Base-by-base conservation (phyloP, 2,888 invertebrate species). In the Eupsilia transversa region DNA sequence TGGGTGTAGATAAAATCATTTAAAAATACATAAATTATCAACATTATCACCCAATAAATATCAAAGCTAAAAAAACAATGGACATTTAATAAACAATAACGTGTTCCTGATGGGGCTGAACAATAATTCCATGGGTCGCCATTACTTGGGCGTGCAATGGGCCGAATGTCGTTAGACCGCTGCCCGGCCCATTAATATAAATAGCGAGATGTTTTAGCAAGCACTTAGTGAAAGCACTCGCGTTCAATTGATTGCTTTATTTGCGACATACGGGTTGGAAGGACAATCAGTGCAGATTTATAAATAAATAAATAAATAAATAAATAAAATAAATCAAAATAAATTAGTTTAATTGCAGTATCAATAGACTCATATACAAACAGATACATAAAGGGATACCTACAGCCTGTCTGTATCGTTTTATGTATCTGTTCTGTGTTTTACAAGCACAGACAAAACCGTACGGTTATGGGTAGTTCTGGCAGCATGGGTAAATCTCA, bases 141-240 rank as follows among this genome's bases (percentile, higher is more conserved):
- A 90, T 90, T 89, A 92, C 87, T 89, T 77, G 79, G 73, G 71
- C 82, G 85, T 85, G 85, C 92, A 94, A 93, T 94, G 92, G 93
- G 86, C 89, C 91, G 90, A 89, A 85, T 82, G 82, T 89, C 87
- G 89, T 90, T 90, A 89, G 83, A 85, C 84, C 86, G 76, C 88
- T 82, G 84, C 91, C 91, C 88, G 87, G 72, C 82, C 89, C 89
- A 92, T 92, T 92, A 92, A 89, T 88, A 89, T 88, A 89, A 88
- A 88, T 87, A 87, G 83, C 82, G 85, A 84, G 87, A 86, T 89
- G 89, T 90, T 91, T 92, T 89, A 87, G 89, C 82, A 79, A 88
- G 90, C 92, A 92, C 91, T 93, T 89, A 90, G 89, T 86, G 86
- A 84, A 89, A 88, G 87, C 89, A 87, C 88, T 88, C 85, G 79